phyloP scores from a whole-genome alignment of 1,140 invertebrate genomes.

The Pogonognathellus flavescens region DNA sequence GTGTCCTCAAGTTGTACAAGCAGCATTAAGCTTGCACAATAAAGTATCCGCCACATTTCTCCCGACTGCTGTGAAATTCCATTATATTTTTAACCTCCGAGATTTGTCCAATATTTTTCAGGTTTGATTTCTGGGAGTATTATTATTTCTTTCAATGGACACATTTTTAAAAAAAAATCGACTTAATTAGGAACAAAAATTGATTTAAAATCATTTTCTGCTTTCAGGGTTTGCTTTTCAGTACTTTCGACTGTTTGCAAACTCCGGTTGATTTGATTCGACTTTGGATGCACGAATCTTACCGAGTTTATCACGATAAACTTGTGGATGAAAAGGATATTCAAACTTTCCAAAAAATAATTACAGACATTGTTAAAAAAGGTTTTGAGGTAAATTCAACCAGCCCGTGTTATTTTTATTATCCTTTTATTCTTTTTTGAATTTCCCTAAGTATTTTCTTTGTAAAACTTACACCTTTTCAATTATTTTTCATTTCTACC shows the following conservation, averaged over 20 bases:
- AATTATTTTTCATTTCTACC: too few relatives aligned
- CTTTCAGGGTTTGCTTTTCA: constrained; percentile 89
- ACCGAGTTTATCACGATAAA: constrained; percentile 94
- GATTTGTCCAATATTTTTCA: constrained; percentile 94
- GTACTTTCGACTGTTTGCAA: constrained; percentile 87
- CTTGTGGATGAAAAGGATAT: constrained; percentile 92
- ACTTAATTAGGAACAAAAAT: not conserved
- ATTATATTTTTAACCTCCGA: constrained; percentile 95
- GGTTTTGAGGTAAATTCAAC: constrained; percentile 79
- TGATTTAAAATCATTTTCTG: constrained; percentile 57
- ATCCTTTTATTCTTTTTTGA: too few relatives aligned
- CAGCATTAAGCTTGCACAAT: constrained; percentile 86
- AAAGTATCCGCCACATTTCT: constrained; percentile 76
- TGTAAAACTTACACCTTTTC: too few relatives aligned
- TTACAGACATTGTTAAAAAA: constrained; percentile 92
- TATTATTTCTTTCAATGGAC: too few relatives aligned
- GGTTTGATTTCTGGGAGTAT: not conserved
- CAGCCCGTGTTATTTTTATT: too few relatives aligned
- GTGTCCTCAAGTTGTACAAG: constrained; percentile 80
- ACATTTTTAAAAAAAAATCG: too few relatives aligned
- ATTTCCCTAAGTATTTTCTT: too few relatives aligned
- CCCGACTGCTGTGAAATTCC: constrained; percentile 94
- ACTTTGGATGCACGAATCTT: constrained; percentile 93
- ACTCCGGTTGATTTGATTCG: constrained; percentile 85
- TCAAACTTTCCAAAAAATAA: constrained; percentile 88